Evolutionary conservation across 1,140 invertebrate species (phyloP).

Genomic region (Macrobrachium nipponense): DNA sequence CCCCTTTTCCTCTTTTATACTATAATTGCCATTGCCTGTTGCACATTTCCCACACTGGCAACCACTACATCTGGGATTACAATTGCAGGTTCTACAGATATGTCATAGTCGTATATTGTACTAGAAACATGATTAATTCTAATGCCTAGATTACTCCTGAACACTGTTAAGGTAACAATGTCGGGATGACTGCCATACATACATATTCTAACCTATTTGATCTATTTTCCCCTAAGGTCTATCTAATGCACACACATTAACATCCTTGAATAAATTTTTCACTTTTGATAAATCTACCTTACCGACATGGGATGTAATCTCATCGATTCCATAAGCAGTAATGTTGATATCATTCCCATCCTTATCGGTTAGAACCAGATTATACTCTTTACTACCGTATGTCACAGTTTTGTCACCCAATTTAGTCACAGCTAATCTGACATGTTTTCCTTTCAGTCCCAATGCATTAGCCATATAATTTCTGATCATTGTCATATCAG

Average conservation of each 20-base stretch:
- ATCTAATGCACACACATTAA: background rate
- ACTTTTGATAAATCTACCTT: constrained; percentile 5
- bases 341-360: background rate
- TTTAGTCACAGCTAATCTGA: background rate
- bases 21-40: background rate
- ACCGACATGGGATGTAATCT: background rate
- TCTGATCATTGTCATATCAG: no score
- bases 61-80: background rate
- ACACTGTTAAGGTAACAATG: background rate
- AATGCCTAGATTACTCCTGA: background rate
- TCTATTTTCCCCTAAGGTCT: background rate
- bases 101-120: background rate
- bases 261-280: background rate
- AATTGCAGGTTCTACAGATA: background rate
- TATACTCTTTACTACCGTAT: background rate
- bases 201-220: background rate
- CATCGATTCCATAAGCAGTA: background rate
- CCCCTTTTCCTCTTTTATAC: background rate
- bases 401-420: background rate
- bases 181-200: background rate
- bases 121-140: constrained; percentile 3
- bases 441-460: background rate
- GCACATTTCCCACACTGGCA: background rate
- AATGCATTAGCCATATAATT: background rate
- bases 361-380: background rate